Evolutionary conservation across 2,113 vertebrate species (phyloP), one percentile per base, ranked within the genome.

Genomic region (Aegithalos caudatus): DNA sequence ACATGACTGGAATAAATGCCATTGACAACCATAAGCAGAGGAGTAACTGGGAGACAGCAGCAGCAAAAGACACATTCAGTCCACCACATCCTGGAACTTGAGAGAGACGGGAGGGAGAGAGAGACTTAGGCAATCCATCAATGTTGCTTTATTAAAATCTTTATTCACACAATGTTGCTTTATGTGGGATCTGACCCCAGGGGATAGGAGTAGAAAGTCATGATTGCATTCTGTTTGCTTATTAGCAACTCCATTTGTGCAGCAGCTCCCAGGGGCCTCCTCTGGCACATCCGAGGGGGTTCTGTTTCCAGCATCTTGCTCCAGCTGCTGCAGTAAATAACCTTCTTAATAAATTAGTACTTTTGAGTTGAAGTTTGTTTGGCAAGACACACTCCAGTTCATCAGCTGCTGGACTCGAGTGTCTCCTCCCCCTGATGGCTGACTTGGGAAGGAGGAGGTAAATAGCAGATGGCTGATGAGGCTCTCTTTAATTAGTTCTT

Each of bases 101-200:
- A 80, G 38, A 85, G 54, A 61, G 35, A 35, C 31, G 35, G 50
- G 37, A 27, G 31, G 4, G 54, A 40, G 45, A 33, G 4, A 86
- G 65, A 84, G 37, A 90, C 88, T 96, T 57, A 94, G 81, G 94
- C 77, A 90, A 94, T 80, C 92, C 78, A 67, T 62, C 70, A 62
- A 2, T 47, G 72, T 93, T 89, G 92, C 86, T 97, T 97, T 98
- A 98, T 97, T 98, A 98, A 98, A 98, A 98, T 96, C 94, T 98
- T 98, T 98, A 98, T 98, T 98, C 91, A 93, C 94, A 95, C 95
- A 91, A 95, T 65, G 92, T 95, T 96, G 92, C 90, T 95, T 96
- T 95, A 94, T 93, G 86, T n/a, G 58, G 97, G 95, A 95, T 72
- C 73, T 88, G 93, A 97, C 95, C 93, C 96, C 14, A 24, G 58